Evolutionary conservation across 2,113 vertebrate genomes (phyloP), one percentile per base, ranked within the genome.

Genomic region (Felis catus): DNA sequence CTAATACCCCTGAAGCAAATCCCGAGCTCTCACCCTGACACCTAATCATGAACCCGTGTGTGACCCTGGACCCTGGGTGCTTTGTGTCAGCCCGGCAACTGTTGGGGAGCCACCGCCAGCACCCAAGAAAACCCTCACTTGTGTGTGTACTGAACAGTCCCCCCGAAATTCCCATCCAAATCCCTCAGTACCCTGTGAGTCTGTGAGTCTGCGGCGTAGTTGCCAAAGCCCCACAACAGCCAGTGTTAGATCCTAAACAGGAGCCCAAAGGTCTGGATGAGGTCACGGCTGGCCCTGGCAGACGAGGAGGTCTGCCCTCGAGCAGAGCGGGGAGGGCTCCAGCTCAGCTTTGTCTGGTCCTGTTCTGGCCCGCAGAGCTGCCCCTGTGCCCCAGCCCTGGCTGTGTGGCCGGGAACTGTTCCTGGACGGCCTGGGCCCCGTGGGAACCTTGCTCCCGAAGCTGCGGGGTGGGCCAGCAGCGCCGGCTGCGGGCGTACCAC

Each of bases 381-480:
- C 98, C 93, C 0, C 78, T 79, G 4, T 99, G 99, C 91, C 53
- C 83, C 0, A 98, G 98, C 1, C 89, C 98, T 0, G 98, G 94
- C 39, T 99, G 99, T 16, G 85, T 39, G 0, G 66, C 51, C 0
- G 98, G 98, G 86, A 99, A 99, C 98, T 99, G 99, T 68, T 98
- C 98, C 0, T 99, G 99, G 99, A 99, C 98, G 0, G 82, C 98
- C 13, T 99, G 99, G 99, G 99, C 98, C 0, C 97, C 93, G 0
- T 99, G 99, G 99, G 96, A 96, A 2, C 70, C 97, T 1, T 99
- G 99, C 76, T 99, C 99, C 0, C 98, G 99, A 8, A 99, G 99
- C 82, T 99, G 99, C 0, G 99, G 99, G 0, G 99, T 99, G 3
- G 99, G 99, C 9, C 99, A 99, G 98, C 99, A 99, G 97, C 98